Evolutionary conservation across 1,140 invertebrate genomes (phyloP).

Genomic region (Dolichoris vasculosae): DNA sequence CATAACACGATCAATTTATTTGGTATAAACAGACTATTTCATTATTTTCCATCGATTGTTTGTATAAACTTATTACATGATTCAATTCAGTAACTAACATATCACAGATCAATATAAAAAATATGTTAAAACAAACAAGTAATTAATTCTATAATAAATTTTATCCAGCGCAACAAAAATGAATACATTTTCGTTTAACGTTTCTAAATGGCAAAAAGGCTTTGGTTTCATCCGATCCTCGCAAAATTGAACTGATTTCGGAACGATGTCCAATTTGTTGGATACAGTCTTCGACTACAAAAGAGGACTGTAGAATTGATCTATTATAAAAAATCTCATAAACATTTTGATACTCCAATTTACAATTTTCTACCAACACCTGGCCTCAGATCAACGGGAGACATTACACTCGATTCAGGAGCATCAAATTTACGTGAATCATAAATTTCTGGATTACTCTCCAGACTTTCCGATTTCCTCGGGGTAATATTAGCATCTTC

Average conservation of each 20-base stretch:
- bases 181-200: slow-evolving; percentile 48
- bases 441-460: slow-evolving; percentile 27
- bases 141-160: slow-evolving; percentile 6
- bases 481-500: slow-evolving; percentile 30
- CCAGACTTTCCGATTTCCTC: slow-evolving; percentile 46
- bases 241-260: slow-evolving; percentile 20
- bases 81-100: slow-evolving; percentile 41
- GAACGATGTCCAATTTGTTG: neutral
- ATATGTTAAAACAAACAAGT: slow-evolving; percentile 34
- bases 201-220: slow-evolving; percentile 36
- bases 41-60: no score
- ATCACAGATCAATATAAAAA: slow-evolving; percentile 35
- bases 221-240: neutral
- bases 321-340: neutral
- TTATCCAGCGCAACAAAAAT: slow-evolving; percentile 58
- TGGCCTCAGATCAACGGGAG: neutral
- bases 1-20: no score
- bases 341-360: neutral
- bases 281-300: neutral
- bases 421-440: neutral
- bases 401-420: neutral
- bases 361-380: neutral
- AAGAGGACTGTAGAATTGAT: slow-evolving; percentile 13
- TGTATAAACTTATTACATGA: slow-evolving; percentile 17
- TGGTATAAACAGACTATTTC: no score